Base-by-base conservation (phyloP, 2,888 invertebrate genomes). In the Ephialtes manifestator region DNA sequence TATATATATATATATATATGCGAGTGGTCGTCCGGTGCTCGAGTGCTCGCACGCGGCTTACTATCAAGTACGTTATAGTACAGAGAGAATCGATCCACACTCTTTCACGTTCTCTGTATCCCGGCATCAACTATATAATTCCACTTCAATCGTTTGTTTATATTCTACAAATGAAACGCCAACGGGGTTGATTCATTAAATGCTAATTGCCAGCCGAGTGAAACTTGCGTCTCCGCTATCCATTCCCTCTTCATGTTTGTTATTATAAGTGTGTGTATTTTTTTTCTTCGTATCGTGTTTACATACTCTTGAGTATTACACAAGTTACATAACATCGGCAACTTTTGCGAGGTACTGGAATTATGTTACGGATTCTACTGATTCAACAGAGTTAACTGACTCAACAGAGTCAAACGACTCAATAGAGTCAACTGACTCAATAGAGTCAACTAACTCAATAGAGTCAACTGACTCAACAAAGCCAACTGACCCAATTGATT, bases 121-220 rank as follows among this genome's bases (percentile, higher is more conserved):
- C 35, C 58, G 28, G 15, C 20, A 11, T 24, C 58, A 8, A 48
- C 8, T 5, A 63, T 5, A 63, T 75, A 75, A 63, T 75, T 78
- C 70, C 74, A 74, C 68, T 81, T 75, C 35, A 74, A 85, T 58
- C 74, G 81, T 81, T 85, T 81, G 78, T 79, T 81, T 75, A 75
- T 55, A 39, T 39, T 39, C 75, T 63, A 35, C 81, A 74, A 70
- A 81, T 79, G 60, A 78, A 81, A 81, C 81, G 51, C 72, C 68
- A 58, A 65, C 35, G 35, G 72, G 35, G 72, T 60, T 77, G 65
- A 80, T 84, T 81, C 77, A 77, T 55, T 53, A 53, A 67, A 68
- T 77, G 76, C 68, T 78, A 81, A 81, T 84, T 81, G 55, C 65
- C 74, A 65, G 18, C 55, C 39, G 15, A 68, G 55, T n/a, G 55